Percentiles rank a stretch among this genome's conserved stretches.
Conservation (phyloP, 2,113 vertebrate genomes). For the Turdus rufiventris region DNA sequence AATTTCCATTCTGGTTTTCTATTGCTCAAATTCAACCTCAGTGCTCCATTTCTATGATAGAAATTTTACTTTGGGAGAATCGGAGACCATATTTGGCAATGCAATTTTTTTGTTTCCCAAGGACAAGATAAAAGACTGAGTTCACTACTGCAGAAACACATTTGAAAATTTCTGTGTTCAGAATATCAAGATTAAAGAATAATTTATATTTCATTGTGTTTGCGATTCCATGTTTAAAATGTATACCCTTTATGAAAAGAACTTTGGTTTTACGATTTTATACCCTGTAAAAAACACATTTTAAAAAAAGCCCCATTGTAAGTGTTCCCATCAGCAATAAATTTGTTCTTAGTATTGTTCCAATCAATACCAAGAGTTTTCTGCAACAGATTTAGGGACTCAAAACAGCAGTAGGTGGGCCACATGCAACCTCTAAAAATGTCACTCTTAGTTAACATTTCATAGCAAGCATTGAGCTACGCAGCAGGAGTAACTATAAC, state of each 20-base stretch:
- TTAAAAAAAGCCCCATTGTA: neutral
- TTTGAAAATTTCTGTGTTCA: neutral
- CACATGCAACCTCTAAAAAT: slow-evolving; percentile 19
- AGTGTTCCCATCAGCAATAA: neutral
- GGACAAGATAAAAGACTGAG: slow-evolving; percentile 9
- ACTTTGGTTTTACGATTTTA: neutral
- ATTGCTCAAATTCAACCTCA: slow-evolving; percentile 29
- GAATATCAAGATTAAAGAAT: slow-evolving; percentile 9
- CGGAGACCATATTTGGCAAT: slow-evolving; percentile 44
- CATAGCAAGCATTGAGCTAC: neutral
- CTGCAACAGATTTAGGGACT: slow-evolving; percentile 12
- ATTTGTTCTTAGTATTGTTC: neutral
- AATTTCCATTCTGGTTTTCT: slow-evolving; percentile 23
- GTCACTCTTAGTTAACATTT: neutral
- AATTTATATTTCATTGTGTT: neutral
- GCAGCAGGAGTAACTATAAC: neutral
- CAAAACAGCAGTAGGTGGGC: slow-evolving; percentile 12
- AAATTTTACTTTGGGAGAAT: slow-evolving; percentile 50
- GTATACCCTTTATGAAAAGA: neutral
- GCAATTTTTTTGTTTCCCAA: slow-evolving; percentile 33
- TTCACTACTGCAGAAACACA: slow-evolving; percentile 14
- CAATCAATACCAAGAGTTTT: neutral
- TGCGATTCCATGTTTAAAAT: neutral
- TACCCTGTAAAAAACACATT: neutral
- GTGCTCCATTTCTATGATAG: slow-evolving; percentile 6